A percentile compares a stretch with the other conserved stretches of the same genome.
Conservation (phyloP, 2,113 vertebrate species). For the Mionectes macconnelli region DNA sequence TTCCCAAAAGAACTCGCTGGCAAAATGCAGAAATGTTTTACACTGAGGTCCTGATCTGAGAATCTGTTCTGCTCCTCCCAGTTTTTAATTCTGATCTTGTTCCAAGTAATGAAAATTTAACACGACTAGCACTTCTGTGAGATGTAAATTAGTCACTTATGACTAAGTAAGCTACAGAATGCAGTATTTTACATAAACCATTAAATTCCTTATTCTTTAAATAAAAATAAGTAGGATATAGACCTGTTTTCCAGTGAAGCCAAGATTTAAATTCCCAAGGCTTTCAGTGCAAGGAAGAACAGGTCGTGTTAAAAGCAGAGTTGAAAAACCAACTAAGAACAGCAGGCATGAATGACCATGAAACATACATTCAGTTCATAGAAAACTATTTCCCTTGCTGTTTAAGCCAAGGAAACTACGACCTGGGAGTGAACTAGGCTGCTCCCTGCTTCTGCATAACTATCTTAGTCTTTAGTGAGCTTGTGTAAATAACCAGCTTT, state of each 20-base stretch:
- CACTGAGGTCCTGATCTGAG: not conserved
- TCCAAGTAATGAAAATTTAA: conserved; percentile 26
- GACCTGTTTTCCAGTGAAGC: not conserved
- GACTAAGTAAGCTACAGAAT: conserved; percentile 7
- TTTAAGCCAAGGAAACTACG: not conserved
- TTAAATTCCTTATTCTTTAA: not conserved
- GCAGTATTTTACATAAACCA: not conserved
- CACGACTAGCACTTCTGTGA: not conserved
- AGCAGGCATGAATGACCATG: not conserved
- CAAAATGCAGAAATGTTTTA: not conserved
- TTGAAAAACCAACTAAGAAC: not conserved
- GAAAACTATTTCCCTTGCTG: not conserved
- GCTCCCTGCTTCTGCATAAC: not conserved
- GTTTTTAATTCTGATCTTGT: not conserved
- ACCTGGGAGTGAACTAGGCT: not conserved
- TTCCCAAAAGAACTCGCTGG: not conserved
- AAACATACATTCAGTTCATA: not conserved
- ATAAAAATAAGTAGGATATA: not conserved
- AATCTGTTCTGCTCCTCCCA: not conserved
- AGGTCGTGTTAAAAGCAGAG: not conserved
- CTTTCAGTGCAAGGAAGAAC: not conserved
- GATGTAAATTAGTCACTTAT: conserved; percentile 29
- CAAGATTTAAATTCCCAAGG: not conserved
- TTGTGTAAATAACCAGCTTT: not conserved
- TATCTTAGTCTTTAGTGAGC: not conserved